phyloP scores from a whole-genome alignment of 2,797 vertebrate species.

The Notolabrus celidotus region DNA sequence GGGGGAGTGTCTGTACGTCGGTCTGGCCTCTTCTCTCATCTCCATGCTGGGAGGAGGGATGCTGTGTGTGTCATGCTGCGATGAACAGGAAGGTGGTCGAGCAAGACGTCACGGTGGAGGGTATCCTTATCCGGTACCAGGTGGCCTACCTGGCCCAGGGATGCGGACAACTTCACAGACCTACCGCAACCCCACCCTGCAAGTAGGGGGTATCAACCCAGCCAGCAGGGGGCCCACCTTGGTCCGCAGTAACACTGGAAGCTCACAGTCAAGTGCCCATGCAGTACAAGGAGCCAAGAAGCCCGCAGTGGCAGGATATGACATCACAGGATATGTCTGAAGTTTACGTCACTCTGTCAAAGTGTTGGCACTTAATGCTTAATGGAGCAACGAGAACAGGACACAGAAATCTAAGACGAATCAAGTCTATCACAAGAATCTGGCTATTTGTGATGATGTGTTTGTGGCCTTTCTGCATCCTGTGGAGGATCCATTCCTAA shows the following conservation, averaged over 20 bases:
- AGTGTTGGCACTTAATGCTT: no score
- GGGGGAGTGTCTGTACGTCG: slow-evolving; percentile 93
- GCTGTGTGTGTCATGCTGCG: slow-evolving; percentile 89
- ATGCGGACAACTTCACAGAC: slow-evolving; percentile 67
- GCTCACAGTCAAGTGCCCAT: slow-evolving; percentile 51
- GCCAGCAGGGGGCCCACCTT: slow-evolving; percentile 65
- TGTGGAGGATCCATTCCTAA: not conserved
- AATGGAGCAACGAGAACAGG: no score
- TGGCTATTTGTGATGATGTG: not conserved
- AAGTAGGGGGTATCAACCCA: slow-evolving; percentile 39
- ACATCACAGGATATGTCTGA: slow-evolving; percentile 88
- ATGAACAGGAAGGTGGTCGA: slow-evolving; percentile 42
- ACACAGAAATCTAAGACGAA: not conserved
- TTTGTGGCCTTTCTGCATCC: not conserved
- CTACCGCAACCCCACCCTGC: slow-evolving; percentile 78
- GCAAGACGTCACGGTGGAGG: slow-evolving; percentile 61
- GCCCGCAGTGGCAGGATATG: slow-evolving; percentile 77
- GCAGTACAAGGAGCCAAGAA: slow-evolving; percentile 62
- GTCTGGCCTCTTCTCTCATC: slow-evolving; percentile 89
- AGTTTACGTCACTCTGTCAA: slow-evolving; percentile 10
- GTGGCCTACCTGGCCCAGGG: slow-evolving; percentile 33
- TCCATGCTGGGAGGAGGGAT: slow-evolving; percentile 90
- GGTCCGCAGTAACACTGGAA: slow-evolving; percentile 62
- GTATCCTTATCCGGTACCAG: slow-evolving; percentile 80
- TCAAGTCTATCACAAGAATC: not conserved